These are phyloP conservation scores for Chrysomela aeneicollis DNA, from an alignment of 2,888 invertebrate species.

Conservation along the genomic window DNA sequence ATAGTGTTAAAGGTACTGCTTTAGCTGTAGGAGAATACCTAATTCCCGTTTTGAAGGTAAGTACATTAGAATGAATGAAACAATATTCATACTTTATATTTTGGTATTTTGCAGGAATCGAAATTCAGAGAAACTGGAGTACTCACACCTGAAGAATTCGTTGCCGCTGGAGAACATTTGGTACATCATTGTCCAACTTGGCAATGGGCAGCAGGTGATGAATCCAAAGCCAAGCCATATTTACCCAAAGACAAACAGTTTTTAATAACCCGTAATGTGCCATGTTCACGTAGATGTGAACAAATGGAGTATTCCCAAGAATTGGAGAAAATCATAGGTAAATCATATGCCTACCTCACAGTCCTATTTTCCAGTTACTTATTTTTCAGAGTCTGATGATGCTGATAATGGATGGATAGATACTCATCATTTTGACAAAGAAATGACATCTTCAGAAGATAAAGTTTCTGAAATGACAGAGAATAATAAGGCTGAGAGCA, in stretches of 20 bases:
- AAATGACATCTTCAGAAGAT: slow-evolving; percentile 71
- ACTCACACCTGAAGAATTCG: slow-evolving; percentile 98
- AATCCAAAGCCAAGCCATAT: slow-evolving; percentile 86
- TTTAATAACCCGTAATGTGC: slow-evolving; percentile 95
- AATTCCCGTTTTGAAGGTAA: slow-evolving; percentile 94
- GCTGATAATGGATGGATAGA: slow-evolving; percentile 97
- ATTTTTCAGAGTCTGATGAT: slow-evolving; percentile 75
- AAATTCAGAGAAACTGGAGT: slow-evolving; percentile 98
- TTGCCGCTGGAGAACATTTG: slow-evolving; percentile 97
- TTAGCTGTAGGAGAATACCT: slow-evolving; percentile 95
- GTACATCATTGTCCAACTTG: slow-evolving; percentile 99
- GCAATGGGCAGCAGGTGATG: slow-evolving; percentile 97
- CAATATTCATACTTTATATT: background rate
- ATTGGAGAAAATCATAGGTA: slow-evolving; percentile 83
- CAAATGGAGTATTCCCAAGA: slow-evolving; percentile 94
- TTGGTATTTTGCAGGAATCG: slow-evolving; percentile 77
- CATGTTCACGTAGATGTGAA: slow-evolving; percentile 94
- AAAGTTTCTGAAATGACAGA: slow-evolving; percentile 90
- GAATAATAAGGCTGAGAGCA: slow-evolving; percentile 65
- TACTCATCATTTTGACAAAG: slow-evolving; percentile 85
- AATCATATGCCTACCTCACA: background rate
- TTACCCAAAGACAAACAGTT: slow-evolving; percentile 96
- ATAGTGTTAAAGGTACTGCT: slow-evolving; percentile 94
- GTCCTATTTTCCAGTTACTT: background rate
- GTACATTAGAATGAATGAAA: slow-evolving; percentile 1